Base-by-base conservation (phyloP, 2,113 vertebrate genomes). In the Caretta caretta region DNA sequence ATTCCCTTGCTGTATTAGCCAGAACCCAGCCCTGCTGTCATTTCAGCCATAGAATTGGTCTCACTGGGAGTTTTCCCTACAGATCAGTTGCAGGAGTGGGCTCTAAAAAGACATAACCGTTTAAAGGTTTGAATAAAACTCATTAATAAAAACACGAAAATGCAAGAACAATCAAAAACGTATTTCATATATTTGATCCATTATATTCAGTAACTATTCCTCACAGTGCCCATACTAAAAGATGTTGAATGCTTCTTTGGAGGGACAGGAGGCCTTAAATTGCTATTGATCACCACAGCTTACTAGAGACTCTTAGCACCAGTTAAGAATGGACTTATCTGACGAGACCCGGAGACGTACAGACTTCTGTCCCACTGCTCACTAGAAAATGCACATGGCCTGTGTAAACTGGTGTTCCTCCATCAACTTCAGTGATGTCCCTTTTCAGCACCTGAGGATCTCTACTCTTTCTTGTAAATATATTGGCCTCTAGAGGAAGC, bases 101-200 rank as follows among this genome's bases (percentile, higher is more conserved):
- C 6, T 22, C 90, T 84, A 92, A 90, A 94, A 87, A 10, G 56
- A 2, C 5, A 13, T 46, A 78, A 80, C 42, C 17, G 84, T 8
- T 27, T 57, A 81, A 83, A 88, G 10, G 35, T 27, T 27, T 42
- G 81, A 88, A 50, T 86, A 95, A 91, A 90, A 94, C 2, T 65
- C 8, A 54, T 83, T 94, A 65, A 86, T 84, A 27, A 57, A 88
- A 92, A 86, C 8, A 24, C 38, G 76, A 80, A 76, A 89, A 59
- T 9, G 1, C 83, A 87, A 88, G 56, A 42, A 22, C 20, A 88
- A 57, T 11, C 3, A 65, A 48, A 78, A 29, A 78, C n/a, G 69
- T 81, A 48, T 79, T 91, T 90, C n/a, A 42, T 83, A 10, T 27
- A 48, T 83, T 29, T 29, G 81, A 31, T 56, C 38, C 27, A 19